Percentiles rank a stretch among this genome's conserved stretches.
Evolutionary conservation across 2,113 vertebrate genomes (phyloP).

Genomic region (Pungitius pungitius): DNA sequence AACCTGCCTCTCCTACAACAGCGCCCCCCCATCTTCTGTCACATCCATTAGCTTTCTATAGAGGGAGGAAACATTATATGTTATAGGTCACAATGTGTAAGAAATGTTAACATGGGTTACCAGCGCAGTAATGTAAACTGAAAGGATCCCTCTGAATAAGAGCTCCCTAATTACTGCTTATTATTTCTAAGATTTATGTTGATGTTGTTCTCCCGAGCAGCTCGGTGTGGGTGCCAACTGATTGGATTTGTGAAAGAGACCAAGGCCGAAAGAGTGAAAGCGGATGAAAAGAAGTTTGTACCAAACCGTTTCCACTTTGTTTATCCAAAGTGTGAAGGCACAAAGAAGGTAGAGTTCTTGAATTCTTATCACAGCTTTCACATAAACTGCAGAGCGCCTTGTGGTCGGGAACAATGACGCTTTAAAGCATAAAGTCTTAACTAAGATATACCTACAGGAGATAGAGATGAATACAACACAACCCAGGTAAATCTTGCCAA

Average conservation of each 20-base stretch:
- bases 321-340: conserved; percentile 20
- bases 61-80: background rate
- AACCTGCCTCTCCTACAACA: background rate
- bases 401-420: too few species aligned
- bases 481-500: background rate
- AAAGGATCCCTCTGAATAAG: conserved; percentile 12
- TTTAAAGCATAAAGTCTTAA: background rate
- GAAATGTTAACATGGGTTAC: background rate
- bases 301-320: conserved; percentile 52
- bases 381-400: background rate
- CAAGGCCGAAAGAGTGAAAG: conserved; percentile 12
- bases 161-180: background rate
- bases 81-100: background rate
- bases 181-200: background rate
- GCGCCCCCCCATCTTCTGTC: conserved; percentile 2
- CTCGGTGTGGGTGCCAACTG: background rate
- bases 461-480: background rate
- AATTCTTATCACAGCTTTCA: background rate
- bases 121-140: background rate
- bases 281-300: background rate
- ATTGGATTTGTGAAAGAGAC: background rate
- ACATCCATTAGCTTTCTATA: background rate
- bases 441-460: background rate
- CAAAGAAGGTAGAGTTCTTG: background rate
- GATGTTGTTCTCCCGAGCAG: background rate